These are phyloP conservation scores for Gymnothorax javanicus DNA, from an alignment of 2,797 vertebrate species.

Conservation along the genomic window DNA sequence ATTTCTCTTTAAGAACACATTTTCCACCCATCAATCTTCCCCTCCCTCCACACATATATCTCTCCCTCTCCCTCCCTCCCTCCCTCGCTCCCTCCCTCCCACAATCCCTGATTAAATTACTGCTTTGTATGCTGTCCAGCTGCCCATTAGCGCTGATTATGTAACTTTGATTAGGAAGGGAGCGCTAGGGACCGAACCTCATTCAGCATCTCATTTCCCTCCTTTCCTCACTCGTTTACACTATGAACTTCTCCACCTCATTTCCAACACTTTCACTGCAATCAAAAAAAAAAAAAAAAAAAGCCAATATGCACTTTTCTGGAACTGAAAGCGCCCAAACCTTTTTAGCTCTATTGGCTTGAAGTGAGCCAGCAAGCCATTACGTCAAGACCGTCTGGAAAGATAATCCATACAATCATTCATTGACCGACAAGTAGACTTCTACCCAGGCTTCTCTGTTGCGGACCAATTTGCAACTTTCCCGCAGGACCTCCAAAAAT, in stretches of 20 bases:
- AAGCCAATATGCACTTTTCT: not conserved
- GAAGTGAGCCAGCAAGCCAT: not conserved
- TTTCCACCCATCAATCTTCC: not conserved
- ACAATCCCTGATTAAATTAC: constrained; percentile 35
- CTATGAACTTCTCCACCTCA: not conserved
- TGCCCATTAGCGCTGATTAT: constrained; percentile 49
- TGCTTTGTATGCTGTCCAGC: constrained; percentile 44
- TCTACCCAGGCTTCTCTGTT: not conserved
- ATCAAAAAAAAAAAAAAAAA: not conserved
- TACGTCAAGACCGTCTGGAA: not conserved
- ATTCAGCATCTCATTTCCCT: constrained; percentile 21
- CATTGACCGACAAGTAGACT: not conserved
- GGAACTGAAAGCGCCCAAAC: not conserved
- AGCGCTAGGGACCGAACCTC: not conserved
- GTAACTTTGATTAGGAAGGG: constrained; percentile 29
- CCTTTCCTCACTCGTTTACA: not conserved
- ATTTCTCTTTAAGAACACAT: not conserved
- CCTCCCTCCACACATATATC: not conserved
- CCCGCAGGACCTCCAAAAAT: not conserved
- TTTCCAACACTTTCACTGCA: not conserved
- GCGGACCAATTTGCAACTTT: not conserved
- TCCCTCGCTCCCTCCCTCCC: not conserved
- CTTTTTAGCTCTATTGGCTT: not conserved
- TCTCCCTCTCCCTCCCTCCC: not conserved
- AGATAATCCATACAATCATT: not conserved